Evolutionary conservation across 2,113 vertebrate species (phyloP), one percentile per base, ranked within the genome.

Genomic region (Stictonetta naevosa): DNA sequence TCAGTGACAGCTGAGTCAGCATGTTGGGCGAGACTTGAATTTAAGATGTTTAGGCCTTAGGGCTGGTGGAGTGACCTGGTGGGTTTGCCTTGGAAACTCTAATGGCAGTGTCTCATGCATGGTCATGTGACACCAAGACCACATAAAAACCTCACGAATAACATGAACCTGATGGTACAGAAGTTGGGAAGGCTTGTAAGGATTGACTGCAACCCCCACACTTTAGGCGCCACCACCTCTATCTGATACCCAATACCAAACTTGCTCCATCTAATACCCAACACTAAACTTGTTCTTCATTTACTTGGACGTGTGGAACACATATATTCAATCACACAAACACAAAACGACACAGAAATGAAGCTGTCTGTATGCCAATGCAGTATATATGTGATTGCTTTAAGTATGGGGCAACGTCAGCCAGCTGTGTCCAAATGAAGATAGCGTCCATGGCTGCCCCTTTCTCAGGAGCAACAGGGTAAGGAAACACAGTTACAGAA

Each of bases 351-450:
- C 46, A 72, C 36, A 59, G 38, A 82, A 77, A 92, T 25, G 15
- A 58, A 73, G 26, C 55, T 0, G 0, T 60, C 25, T 40, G 28
- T 10, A 7, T 8, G 10, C 19, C 26, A 60, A 13, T 4, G 8
- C 26, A 72, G 26, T 4, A 26, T 6, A n/a, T 5, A 36, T 5
- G 22, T 25, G 29, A 13, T 31, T 58, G 28, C 52, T 59, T 46
- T 26, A 69, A 77, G 15, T 25, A 44, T 1, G 3, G 13, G 19
- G 8, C 13, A 91, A 42, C 8, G 62, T 83, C 25, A 38, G 34
- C 21, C 26, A 68, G 60, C 13, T 10, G 33, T 0, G 0, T 4
- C 2, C 1, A 2, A 68, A 50, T 12, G 10, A 73, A 89, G n/a
- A 50, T 13, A 50, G 67, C 10, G 8, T 10, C 79, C 6, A 34